Evolutionary conservation across 2,113 vertebrate species (phyloP), one percentile per base, ranked within the genome.

Genomic region (Scartelaos histophorus): DNA sequence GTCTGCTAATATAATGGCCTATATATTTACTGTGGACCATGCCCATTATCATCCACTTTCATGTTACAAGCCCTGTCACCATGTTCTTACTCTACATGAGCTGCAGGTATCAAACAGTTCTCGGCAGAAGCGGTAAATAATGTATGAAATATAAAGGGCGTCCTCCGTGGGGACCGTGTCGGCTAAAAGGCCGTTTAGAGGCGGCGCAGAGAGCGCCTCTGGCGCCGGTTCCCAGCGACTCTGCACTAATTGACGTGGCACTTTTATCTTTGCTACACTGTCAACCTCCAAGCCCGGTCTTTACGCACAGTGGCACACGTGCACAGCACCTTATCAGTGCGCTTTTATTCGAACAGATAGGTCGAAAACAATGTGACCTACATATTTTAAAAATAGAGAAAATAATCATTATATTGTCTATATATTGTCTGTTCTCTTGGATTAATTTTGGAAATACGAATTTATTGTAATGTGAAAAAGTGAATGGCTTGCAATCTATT

Each of bases 141-240:
- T 94, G 89, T 91, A 94, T 93, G 85, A 90, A 86, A 91, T 76
- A 83, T 82, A 85, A 90, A 88, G 92, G 86, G 79, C 82, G 82
- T 76, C 83, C 88, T 92, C 93, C 92, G 83, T 86, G 45, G 93
- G 93, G 93, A 92, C 88, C 84, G 71, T 81, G 83, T 80, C 79
- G 90, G 87, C 90, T 92, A 88, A 93, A 93, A 92, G 91, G 85
- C 85, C 87, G 88, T 90, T 90, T 91, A 93, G 90, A 92, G 86
- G 85, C 83, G 82, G 89, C 82, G 83, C 80, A 90, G 90, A 82
- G 77, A 88, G 83, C 85, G 91, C 92, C 91, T 88, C 89, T 90
- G 92, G 92, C 92, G 83, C 86, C 83, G 85, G 87, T 86, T 85
- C 88, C 89, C 84, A 81, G 88, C 87, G 90, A 88, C 90, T 91